Conservation (phyloP, 2,888 invertebrate genomes). For the Autographa gamma region DNA sequence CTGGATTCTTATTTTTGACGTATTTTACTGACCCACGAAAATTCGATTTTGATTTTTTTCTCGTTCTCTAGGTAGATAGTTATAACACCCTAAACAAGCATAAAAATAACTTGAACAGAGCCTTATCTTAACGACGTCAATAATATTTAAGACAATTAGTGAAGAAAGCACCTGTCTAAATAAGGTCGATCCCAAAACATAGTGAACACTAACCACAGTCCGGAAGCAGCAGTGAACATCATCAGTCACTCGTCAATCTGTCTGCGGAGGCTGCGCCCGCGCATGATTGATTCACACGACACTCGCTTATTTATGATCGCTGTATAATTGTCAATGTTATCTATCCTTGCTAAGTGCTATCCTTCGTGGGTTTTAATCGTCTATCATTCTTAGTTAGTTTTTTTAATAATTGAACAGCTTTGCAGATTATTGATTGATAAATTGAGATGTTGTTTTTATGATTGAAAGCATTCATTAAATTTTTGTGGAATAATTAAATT, state of each 20-base stretch:
- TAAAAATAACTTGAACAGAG: too few species aligned
- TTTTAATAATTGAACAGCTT: background rate
- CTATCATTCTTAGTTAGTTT: background rate
- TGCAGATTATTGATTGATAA: background rate
- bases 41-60: background rate
- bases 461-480: background rate
- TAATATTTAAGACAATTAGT: background rate
- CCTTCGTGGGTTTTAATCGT: background rate
- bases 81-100: background rate
- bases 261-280: slow-evolving; percentile 51
- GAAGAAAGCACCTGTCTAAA: background rate
- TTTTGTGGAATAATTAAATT: background rate
- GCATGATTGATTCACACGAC: slow-evolving; percentile 45
- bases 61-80: too few species aligned
- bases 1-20: background rate
- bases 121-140: background rate
- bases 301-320: slow-evolving; percentile 31
- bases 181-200: background rate
- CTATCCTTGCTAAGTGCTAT: slow-evolving; percentile 22
- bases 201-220: background rate
- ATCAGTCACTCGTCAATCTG: slow-evolving; percentile 20
- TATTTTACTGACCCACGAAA: background rate
- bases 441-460: background rate
- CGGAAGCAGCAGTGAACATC: slow-evolving; percentile 23
- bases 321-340: slow-evolving; percentile 22